These are phyloP conservation scores for Drosophila subsilvestris DNA, from an alignment of 2,888 invertebrate species.

Conservation along the genomic window DNA sequence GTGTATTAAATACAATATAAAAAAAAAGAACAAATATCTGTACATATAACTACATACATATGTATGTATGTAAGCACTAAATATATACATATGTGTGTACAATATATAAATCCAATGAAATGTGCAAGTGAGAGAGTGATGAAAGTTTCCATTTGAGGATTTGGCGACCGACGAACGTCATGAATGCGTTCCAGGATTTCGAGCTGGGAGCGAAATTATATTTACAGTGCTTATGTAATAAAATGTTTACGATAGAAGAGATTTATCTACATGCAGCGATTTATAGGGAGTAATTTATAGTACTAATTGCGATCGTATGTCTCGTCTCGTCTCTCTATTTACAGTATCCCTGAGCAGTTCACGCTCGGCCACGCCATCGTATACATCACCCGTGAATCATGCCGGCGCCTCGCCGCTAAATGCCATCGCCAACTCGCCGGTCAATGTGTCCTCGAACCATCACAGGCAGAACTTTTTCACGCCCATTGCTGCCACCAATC, in stretches of 20 bases:
- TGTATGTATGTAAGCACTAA: background rate
- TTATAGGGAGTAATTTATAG: background rate
- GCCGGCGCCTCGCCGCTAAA: constrained; percentile 88
- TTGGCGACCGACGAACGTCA: constrained; percentile 50
- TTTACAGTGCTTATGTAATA: constrained; percentile 83
- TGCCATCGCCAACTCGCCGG: constrained; percentile 86
- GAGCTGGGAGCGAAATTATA: constrained; percentile 83
- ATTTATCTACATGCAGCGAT: background rate
- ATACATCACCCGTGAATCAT: constrained; percentile 90
- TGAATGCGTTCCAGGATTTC: constrained; percentile 81
- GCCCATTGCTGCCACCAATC: constrained; percentile 87
- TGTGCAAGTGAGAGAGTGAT: constrained; percentile 17
- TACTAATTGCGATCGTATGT: background rate
- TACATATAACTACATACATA: background rate
- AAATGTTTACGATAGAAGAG: constrained; percentile 26
- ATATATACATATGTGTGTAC: constrained; percentile 6
- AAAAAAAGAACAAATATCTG: constrained; percentile 40
- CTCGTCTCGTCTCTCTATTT: constrained; percentile 9
- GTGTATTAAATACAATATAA: constrained; percentile 64
- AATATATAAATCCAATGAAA: constrained; percentile 10
- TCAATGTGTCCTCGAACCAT: constrained; percentile 89
- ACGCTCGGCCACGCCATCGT: constrained; percentile 95
- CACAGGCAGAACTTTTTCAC: constrained; percentile 94
- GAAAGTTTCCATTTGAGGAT: constrained; percentile 26
- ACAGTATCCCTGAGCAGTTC: constrained; percentile 96